Percentiles rank a stretch among this genome's conserved stretches.
Evolutionary conservation across 2,113 vertebrate species (phyloP).

Genomic region (Nymphicus hollandicus): DNA sequence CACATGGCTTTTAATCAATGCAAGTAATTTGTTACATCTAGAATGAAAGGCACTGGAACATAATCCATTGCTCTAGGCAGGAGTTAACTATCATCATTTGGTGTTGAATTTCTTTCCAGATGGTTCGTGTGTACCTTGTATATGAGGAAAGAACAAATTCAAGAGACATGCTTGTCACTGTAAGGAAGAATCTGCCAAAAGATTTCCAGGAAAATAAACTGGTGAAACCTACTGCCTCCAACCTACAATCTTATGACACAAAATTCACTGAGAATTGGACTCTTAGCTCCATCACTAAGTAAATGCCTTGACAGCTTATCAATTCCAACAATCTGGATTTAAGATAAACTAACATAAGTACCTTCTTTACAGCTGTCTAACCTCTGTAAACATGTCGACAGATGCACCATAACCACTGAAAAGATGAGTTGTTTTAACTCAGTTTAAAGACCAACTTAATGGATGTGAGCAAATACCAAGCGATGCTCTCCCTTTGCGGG

Average conservation of each 20-base stretch:
- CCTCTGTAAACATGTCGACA: background rate
- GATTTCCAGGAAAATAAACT: background rate
- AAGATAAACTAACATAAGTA: background rate
- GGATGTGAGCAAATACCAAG: background rate
- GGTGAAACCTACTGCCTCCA: background rate
- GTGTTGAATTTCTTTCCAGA: background rate
- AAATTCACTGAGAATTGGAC: background rate
- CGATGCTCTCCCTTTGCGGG: background rate
- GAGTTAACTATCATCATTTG: background rate
- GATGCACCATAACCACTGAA: accelerated
- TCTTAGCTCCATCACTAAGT: background rate
- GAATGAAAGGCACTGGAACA: background rate
- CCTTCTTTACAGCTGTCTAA: background rate
- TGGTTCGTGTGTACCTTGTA: background rate
- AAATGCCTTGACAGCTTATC: background rate
- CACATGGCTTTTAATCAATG: background rate
- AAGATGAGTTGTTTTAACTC: background rate
- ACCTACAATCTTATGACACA: background rate
- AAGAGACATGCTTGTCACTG: background rate
- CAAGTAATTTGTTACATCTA: background rate
- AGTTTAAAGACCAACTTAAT: background rate
- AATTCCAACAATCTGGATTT: background rate
- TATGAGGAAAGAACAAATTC: background rate
- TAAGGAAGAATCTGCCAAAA: background rate
- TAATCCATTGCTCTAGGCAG: background rate